Conservation (phyloP, 2,797 vertebrate genomes). For the Parambassis ranga region DNA sequence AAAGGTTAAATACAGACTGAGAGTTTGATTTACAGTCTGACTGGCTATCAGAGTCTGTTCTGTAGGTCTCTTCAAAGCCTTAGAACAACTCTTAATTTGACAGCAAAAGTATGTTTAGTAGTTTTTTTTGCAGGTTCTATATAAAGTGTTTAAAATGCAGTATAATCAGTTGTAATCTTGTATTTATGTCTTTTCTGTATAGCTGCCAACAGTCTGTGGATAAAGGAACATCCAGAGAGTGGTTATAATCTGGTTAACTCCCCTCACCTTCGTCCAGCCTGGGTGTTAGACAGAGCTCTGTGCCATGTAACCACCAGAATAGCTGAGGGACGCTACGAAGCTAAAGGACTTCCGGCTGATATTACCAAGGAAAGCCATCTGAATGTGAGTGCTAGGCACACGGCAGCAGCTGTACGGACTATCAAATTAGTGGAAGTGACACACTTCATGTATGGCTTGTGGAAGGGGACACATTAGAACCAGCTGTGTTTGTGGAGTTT, state of each 20-base stretch:
- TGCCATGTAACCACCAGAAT: slow-evolving; percentile 88
- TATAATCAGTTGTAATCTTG: accelerated
- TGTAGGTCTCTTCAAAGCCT: background rate
- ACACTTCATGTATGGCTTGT: background rate
- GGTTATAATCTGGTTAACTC: slow-evolving; percentile 95
- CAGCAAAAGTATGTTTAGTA: too few relatives aligned
- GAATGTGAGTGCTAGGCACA: slow-evolving; percentile 78
- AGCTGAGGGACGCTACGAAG: slow-evolving; percentile 82
- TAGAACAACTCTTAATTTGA: background rate
- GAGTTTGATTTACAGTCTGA: background rate
- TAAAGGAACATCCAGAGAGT: slow-evolving; percentile 91
- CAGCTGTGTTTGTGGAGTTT: background rate
- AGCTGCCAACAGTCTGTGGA: slow-evolving; percentile 93
- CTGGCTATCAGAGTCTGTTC: background rate
- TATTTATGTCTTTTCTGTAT: slow-evolving; percentile 5
- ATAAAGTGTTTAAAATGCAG: too few relatives aligned
- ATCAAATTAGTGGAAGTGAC: background rate
- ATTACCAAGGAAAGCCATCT: slow-evolving; percentile 87
- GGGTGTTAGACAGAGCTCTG: slow-evolving; percentile 91
- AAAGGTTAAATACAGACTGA: slow-evolving; percentile 35
- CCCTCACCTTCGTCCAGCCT: slow-evolving; percentile 93
- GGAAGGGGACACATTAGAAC: background rate
- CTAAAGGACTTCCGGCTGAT: slow-evolving; percentile 83
- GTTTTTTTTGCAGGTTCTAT: too few relatives aligned
- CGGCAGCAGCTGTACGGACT: background rate